Base-by-base conservation (phyloP, 2,888 invertebrate species). In the Gymnoscelis rufifasciata region DNA sequence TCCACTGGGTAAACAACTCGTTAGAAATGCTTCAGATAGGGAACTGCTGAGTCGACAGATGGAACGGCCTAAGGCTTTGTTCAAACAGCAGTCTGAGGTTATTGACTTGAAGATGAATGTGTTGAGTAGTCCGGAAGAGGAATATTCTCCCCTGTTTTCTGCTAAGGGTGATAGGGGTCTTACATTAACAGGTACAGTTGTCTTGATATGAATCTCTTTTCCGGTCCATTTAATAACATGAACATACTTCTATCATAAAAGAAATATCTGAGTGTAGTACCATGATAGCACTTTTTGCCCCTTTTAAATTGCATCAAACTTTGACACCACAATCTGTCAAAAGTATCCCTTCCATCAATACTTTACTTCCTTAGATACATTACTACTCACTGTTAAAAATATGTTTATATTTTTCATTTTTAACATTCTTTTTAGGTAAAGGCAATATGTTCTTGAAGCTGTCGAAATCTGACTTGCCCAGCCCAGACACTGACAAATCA, bases 101-200 rank as follows among this genome's bases (percentile, higher is more conserved):
- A 88, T 89, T 49, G 89, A 88, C 54, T 58, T 89, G 36, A 88
- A 84, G 60, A 87, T 89, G 75, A 77, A 81, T 52, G 76, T 88
- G 0, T 50, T 80, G 5, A 78, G 64, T 11, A 83, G 79, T 61
- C 78, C 78, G 0, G 80, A 82, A 27, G 83, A 83, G 13, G 82
- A 83, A 37, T 77, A 76, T 55, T 79, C 72, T 56, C 71, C 79
- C 1, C 60, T 84, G 42, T 59, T 83, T 30, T 60, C 68, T 13
- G 70, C 70, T 7, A 86, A 78, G 48, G 58, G 68, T 19, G 88
- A 87, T 28, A 83, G 77, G 47, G 90, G 90, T 13, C 68, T 91
- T 8, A 81, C 87, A 7, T 68, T 91, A 26, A 78, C 89, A 33
- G 90, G 91, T 78, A 78, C n/a, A n/a, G n/a, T n/a, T n/a, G n/a